phyloP scores from a whole-genome alignment of 1,140 invertebrate species.

The Matsumurasca onukii region DNA sequence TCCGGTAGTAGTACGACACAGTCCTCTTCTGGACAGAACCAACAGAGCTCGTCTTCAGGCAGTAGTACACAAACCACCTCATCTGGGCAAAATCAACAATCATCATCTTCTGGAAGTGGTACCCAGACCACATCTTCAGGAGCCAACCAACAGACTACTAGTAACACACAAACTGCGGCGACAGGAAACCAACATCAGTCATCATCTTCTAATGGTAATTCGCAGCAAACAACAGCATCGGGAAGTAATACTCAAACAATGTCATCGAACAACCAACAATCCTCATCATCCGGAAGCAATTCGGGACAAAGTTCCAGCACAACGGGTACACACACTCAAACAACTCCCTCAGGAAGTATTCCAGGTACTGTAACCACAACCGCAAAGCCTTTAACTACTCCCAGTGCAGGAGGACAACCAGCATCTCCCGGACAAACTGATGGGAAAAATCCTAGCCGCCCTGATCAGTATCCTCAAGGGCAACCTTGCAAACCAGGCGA shows the following conservation, averaged over 20 bases:
- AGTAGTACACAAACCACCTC: constrained; percentile 26
- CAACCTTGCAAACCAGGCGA: constrained; percentile 21
- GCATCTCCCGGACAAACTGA: constrained; percentile 3
- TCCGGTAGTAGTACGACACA: constrained; percentile 24
- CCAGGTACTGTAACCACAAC: constrained; percentile 32
- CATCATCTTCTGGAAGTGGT: constrained; percentile 23
- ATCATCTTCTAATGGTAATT: constrained; percentile 29
- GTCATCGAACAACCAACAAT: constrained; percentile 28
- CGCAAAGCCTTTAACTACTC: background rate
- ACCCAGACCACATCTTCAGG: constrained; percentile 27
- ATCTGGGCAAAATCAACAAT: constrained; percentile 30
- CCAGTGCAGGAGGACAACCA: background rate
- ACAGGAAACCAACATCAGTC: constrained; percentile 37
- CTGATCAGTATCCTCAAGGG: constrained; percentile 8
- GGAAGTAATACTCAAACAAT: background rate
- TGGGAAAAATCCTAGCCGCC: background rate
- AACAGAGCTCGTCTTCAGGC: constrained; percentile 35
- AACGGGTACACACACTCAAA: constrained; percentile 20
- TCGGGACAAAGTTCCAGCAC: background rate
- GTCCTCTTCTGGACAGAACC: constrained; percentile 32
- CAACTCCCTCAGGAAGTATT: constrained; percentile 8
- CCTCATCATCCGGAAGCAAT: constrained; percentile 27
- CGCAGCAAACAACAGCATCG: constrained; percentile 29
- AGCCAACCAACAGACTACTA: constrained; percentile 33
- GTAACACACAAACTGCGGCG: constrained; percentile 32